phyloP scores from a whole-genome alignment of 1,140 invertebrate species.

The Drosophila bifasciata region DNA sequence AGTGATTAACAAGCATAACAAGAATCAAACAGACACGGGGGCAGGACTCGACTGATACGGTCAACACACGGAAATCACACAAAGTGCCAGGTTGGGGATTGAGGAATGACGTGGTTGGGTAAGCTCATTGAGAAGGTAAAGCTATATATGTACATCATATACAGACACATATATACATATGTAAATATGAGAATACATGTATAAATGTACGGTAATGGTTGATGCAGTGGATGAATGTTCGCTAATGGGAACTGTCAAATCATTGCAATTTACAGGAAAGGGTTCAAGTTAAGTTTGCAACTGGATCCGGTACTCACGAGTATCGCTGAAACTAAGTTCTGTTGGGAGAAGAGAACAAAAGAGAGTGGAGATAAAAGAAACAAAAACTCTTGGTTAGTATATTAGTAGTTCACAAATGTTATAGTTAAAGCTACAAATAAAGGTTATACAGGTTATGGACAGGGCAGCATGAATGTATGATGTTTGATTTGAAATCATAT shows the following conservation, averaged over 20 bases:
- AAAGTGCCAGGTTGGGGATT: background rate
- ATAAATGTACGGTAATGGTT: slow-evolving; percentile 13
- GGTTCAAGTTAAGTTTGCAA: slow-evolving; percentile 9
- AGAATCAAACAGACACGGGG: slow-evolving; percentile 21
- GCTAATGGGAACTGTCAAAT: background rate
- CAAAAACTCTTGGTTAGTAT: slow-evolving; percentile 53
- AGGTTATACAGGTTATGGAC: background rate
- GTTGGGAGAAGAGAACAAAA: slow-evolving; percentile 51
- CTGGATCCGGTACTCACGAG: slow-evolving; percentile 76
- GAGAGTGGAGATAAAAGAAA: slow-evolving; percentile 40
- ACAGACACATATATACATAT: slow-evolving; percentile 16
- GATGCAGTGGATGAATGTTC: background rate
- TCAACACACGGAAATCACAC: slow-evolving; percentile 28
- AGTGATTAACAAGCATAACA: slow-evolving; percentile 7
- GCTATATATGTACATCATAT: slow-evolving; percentile 14
- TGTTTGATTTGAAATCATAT: too few species aligned
- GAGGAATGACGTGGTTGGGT: too few species aligned
- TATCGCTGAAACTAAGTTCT: slow-evolving; percentile 84
- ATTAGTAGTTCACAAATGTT: slow-evolving; percentile 39
- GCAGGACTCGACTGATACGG: slow-evolving; percentile 11
- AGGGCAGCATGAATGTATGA: too few species aligned
- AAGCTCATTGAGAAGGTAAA: slow-evolving; percentile 54
- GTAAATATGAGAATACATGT: slow-evolving; percentile 15
- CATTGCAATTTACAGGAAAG: too few species aligned
- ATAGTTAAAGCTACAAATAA: slow-evolving; percentile 11